phyloP scores from a whole-genome alignment of 2,888 invertebrate genomes.

The Scrobipalpa atriplicella region DNA sequence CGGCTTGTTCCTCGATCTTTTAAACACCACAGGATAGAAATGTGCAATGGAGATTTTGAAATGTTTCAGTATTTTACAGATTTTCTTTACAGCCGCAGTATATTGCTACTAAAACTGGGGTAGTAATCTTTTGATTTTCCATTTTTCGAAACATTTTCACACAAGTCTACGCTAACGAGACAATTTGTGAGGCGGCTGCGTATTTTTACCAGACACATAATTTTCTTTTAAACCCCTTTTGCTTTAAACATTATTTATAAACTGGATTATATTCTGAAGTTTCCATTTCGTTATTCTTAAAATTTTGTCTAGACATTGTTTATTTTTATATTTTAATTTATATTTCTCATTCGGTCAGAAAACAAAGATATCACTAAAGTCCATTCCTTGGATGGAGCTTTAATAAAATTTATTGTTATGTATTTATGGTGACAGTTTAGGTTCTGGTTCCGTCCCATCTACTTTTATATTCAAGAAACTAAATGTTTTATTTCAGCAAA shows the following conservation, averaged over 20 bases:
- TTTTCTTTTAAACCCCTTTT: not conserved
- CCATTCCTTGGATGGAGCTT: no score
- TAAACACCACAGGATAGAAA: no score
- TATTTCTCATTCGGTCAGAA: not conserved
- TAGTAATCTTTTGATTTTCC: conserved; percentile 1
- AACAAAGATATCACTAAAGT: not conserved
- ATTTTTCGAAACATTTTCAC: conserved; percentile 13
- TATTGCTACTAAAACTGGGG: no score
- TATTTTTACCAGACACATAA: not conserved
- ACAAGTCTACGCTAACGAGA: not conserved
- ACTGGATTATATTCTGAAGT: not conserved
- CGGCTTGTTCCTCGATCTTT: no score
- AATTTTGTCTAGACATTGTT: not conserved
- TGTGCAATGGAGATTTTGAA: no score
- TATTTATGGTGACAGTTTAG: no score
- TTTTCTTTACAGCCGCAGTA: no score
- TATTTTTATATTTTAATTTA: not conserved
- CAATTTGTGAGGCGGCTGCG: not conserved
- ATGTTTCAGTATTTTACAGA: no score
- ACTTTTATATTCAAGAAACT: no score
- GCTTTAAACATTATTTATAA: not conserved
- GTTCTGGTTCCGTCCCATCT: no score
- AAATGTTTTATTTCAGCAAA: no score
- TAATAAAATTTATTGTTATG: no score
- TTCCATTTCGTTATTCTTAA: not conserved